A percentile compares a stretch with the other conserved stretches of the same genome.
Conservation (phyloP, 2,797 vertebrate species). For the Pelochelys cantorii region DNA sequence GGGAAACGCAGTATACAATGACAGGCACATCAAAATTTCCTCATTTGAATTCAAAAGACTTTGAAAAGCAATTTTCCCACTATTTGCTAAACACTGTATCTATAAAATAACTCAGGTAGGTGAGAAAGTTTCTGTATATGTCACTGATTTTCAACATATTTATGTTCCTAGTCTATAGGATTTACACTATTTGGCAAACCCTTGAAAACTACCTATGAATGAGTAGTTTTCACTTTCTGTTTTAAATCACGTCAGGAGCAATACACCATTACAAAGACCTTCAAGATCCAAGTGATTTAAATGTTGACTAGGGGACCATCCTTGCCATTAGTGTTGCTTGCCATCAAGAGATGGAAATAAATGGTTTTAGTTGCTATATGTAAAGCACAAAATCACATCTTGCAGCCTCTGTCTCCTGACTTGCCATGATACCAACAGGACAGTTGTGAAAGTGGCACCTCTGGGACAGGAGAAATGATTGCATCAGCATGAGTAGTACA, state of each 20-base stretch:
- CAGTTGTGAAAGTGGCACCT: fast-evolving
- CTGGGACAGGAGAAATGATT: neutral
- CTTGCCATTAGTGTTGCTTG: fast-evolving
- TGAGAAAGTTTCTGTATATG: neutral
- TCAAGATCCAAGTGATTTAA: neutral
- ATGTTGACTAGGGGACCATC: neutral
- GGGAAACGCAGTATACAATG: neutral
- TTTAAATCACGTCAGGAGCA: neutral
- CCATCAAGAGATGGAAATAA: neutral
- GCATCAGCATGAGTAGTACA: neutral
- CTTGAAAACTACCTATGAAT: constrained; percentile 20
- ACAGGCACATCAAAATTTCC: neutral
- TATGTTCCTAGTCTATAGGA: constrained; percentile 21
- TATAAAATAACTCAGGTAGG: neutral
- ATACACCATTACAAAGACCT: neutral
- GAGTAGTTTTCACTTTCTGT: constrained; percentile 3
- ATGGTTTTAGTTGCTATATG: neutral
- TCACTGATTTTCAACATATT: neutral
- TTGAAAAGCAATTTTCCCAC: neutral
- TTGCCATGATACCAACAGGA: neutral
- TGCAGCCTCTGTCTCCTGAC: neutral
- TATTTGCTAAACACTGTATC: neutral
- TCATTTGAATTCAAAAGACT: neutral
- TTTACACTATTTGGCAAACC: constrained; percentile 29
- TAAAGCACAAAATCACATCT: neutral